Conservation (phyloP, 2,797 vertebrate species). For the Pseudocheirus occidentalis region DNA sequence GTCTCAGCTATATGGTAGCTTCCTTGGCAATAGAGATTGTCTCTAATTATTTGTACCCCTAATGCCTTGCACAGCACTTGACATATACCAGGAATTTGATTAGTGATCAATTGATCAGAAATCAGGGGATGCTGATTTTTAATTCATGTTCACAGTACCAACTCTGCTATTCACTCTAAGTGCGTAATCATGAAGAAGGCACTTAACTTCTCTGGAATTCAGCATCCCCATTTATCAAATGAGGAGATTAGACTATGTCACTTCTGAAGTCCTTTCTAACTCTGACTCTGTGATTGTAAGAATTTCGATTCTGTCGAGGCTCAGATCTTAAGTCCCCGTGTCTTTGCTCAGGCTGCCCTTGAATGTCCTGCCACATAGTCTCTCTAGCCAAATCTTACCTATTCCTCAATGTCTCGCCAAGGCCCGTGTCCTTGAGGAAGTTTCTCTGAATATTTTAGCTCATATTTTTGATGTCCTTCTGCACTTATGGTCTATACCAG, state of each 20-base stretch:
- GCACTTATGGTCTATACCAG: neutral
- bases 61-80: neutral
- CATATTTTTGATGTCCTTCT: neutral
- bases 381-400: neutral
- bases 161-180: neutral
- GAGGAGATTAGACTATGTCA: neutral
- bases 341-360: neutral
- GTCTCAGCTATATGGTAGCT: neutral
- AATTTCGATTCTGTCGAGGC: neutral
- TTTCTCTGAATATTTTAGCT: neutral
- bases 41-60: neutral
- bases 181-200: neutral
- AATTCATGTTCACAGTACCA: neutral
- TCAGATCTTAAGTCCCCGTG: neutral
- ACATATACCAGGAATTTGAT: neutral
- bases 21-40: neutral
- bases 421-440: neutral
- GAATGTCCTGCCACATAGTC: neutral
- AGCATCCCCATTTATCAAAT: neutral
- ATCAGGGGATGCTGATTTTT: neutral
- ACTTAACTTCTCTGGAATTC: neutral
- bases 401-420: neutral
- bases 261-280: neutral
- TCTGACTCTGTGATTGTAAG: neutral
- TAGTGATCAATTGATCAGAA: neutral